Percentiles rank a stretch among this genome's conserved stretches.
Conservation (phyloP, 2,888 invertebrate genomes). For the Himalopsyche anomala region DNA sequence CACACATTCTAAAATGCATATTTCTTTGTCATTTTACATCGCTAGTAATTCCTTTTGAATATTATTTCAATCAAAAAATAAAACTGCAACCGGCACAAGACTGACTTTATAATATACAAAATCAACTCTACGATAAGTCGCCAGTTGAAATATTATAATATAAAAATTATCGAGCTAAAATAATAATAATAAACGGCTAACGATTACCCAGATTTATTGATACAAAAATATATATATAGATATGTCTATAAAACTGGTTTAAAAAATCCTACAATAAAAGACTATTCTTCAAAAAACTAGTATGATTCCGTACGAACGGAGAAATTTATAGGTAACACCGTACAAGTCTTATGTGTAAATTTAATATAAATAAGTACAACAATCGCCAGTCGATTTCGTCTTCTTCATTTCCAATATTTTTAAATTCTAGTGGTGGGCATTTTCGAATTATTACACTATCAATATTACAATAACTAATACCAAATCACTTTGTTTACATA, state of each 20-base stretch:
- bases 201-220: too few species aligned
- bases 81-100: neutral
- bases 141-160: too few species aligned
- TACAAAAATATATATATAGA: neutral
- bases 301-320: neutral
- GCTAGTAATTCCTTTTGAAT: neutral
- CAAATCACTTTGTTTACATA: neutral
- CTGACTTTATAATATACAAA: neutral
- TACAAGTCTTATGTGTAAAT: neutral
- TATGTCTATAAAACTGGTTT: neutral
- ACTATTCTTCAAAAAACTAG: neutral
- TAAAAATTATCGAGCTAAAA: too few species aligned
- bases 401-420: neutral
- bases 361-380: neutral
- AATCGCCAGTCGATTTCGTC: neutral
- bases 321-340: neutral
- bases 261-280: neutral
- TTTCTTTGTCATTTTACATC: neutral
- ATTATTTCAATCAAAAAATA: neutral
- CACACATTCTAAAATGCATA: neutral
- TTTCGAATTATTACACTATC: constrained; percentile 1
- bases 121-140: neutral
- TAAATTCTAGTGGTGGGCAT: neutral
- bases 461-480: neutral
- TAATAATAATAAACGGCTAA: too few species aligned